Evolutionary conservation across 2,888 invertebrate genomes (phyloP).

Genomic region (Antitype chi): DNA sequence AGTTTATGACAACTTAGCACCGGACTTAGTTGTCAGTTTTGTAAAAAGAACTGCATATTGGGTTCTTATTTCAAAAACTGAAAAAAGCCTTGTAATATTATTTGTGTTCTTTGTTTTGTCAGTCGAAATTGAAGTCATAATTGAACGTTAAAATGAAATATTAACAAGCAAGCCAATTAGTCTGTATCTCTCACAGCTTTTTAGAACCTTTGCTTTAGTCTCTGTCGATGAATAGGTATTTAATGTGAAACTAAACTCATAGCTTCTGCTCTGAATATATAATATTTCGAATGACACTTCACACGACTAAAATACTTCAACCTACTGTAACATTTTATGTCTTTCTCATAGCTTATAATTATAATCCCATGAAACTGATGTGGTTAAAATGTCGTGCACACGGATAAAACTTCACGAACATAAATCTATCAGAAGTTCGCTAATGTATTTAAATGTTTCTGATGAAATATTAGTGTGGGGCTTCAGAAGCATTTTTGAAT

Average conservation of each 20-base stretch:
- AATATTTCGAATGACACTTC: slow-evolving; percentile 17
- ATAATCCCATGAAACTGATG: slow-evolving; percentile 22
- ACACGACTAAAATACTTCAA: neutral
- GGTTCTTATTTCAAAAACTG: too few species aligned
- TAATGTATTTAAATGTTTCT: slow-evolving; percentile 36
- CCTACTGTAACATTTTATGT: slow-evolving; percentile 10
- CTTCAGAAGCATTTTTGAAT: slow-evolving; percentile 30
- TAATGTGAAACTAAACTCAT: neutral
- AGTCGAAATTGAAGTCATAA: neutral
- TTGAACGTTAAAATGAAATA: neutral
- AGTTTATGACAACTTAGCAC: too few species aligned
- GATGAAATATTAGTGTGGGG: slow-evolving; percentile 33
- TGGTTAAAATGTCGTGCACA: slow-evolving; percentile 12
- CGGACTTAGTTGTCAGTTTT: too few species aligned
- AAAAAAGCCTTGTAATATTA: too few species aligned
- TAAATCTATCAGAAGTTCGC: slow-evolving; percentile 48
- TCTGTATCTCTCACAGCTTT: neutral
- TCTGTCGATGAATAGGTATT: neutral
- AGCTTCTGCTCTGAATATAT: slow-evolving; percentile 1
- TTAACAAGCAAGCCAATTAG: neutral
- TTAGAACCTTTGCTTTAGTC: neutral
- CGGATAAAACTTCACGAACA: slow-evolving; percentile 41
- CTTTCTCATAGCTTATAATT: neutral
- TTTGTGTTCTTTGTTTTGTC: neutral
- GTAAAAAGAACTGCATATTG: too few species aligned